Evolutionary conservation across 1,140 invertebrate species (phyloP).

Genomic region (Sogatella furcifera): DNA sequence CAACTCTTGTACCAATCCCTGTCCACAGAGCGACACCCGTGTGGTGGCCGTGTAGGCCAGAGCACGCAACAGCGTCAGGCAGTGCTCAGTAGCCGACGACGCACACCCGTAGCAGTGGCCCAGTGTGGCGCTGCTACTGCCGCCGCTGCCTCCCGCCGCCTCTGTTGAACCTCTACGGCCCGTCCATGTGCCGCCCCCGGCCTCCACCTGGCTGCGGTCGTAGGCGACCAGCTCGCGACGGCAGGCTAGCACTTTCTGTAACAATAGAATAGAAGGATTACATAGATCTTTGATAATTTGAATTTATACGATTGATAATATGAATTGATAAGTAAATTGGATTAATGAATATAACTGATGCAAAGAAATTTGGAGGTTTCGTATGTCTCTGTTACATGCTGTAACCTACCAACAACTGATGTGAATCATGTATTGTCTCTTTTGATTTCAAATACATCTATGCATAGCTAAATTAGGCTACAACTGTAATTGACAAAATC

Average conservation of each 20-base stretch:
- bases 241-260: constrained; percentile 74
- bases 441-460: too few species aligned
- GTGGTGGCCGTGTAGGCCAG: constrained; percentile 73
- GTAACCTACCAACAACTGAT: too few species aligned
- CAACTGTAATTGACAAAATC: too few species aligned
- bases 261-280: not conserved
- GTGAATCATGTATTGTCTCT: too few species aligned
- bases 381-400: too few species aligned
- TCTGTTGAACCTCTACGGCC: not conserved
- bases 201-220: constrained; percentile 67
- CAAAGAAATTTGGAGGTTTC: too few species aligned
- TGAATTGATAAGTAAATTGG: too few species aligned
- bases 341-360: too few species aligned
- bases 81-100: constrained; percentile 81
- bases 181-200: constrained; percentile 1
- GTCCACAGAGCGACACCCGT: constrained; percentile 65
- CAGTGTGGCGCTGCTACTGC: constrained; percentile 10
- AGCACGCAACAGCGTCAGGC: constrained; percentile 83
- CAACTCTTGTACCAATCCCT: constrained; percentile 81
- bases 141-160: not conserved
- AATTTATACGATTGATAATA: too few species aligned
- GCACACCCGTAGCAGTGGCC: constrained; percentile 70
- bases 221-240: constrained; percentile 85
- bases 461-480: too few species aligned
- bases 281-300: too few species aligned